Base-by-base conservation (phyloP, 2,888 invertebrate species). In the Drosophila quasianomalipes region DNA sequence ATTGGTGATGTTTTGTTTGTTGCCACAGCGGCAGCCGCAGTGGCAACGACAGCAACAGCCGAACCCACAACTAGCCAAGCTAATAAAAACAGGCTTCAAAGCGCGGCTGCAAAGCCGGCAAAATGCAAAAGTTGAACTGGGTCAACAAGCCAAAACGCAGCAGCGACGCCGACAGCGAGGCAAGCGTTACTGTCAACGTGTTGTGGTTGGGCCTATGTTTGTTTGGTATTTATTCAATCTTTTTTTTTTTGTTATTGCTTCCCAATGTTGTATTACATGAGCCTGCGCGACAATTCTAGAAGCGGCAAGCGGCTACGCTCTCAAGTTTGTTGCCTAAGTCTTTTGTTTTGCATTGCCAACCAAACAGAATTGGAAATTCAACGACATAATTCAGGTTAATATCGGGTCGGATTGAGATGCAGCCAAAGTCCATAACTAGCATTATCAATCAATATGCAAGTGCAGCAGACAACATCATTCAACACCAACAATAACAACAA, bases 41-140 rank as follows among this genome's bases (percentile, higher is more conserved):
- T 51, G 51, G 51, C 51, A 47, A 9, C 16, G 26, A 26, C 73
- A 33, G 44, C 57, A 26, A 28, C 63, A 59, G 75, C 62, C 79
- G 83, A 82, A 67, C 79, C 83, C 80, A 71, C 74, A 68, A 74
- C 91, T 89, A 85, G 81, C 75, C 70, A 82, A 86, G 88, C 91
- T 89, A 91, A 89, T 91, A 84, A 84, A 92, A 90, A 86, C 81
- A 76, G 89, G 80, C 81, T 88, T 76, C 70, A 68, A 66, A 74
- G 79, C 77, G 67, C 72, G 73, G 22, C 58, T 44, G 72, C 79
- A 71, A 78, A 90, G 92, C 92, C 93, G 92, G 92, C 92, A 89
- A 92, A 92, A 91, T 85, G 82, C 81, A 90, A 91, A 91, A 89
- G 89, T 90, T 92, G 92, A 93, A 92, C 87, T 92, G 80, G 92